Evolutionary conservation across 2,888 invertebrate genomes (phyloP).

Genomic region (Operophtera brumata): DNA sequence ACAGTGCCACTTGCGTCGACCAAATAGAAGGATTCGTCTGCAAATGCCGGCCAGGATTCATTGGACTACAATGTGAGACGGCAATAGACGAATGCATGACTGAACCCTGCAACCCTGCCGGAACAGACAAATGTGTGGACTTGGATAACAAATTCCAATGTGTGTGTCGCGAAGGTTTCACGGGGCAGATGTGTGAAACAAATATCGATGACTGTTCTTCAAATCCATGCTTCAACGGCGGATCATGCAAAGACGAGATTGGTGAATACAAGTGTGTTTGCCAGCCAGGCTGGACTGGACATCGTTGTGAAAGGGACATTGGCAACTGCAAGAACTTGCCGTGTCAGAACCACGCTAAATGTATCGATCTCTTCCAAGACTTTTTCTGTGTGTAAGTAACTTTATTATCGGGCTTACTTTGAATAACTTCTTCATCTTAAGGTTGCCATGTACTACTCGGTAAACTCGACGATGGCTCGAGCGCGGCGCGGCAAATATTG

Average conservation of each 20-base stretch:
- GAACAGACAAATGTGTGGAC: slow-evolving; percentile 94
- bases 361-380: slow-evolving; percentile 95
- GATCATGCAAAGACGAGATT: slow-evolving; percentile 91
- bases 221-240: slow-evolving; percentile 93
- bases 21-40: slow-evolving; percentile 94
- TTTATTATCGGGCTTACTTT: neutral
- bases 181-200: slow-evolving; percentile 90
- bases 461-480: too few species aligned
- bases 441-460: too few species aligned
- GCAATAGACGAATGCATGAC: slow-evolving; percentile 95
- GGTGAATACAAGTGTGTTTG: slow-evolving; percentile 92
- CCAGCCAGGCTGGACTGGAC: slow-evolving; percentile 92
- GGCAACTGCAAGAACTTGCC: slow-evolving; percentile 92
- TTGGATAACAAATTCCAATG: slow-evolving; percentile 93
- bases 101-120: slow-evolving; percentile 94
- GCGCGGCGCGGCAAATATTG: too few species aligned
- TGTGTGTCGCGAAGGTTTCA: slow-evolving; percentile 93
- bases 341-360: slow-evolving; percentile 95
- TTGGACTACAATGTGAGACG: slow-evolving; percentile 96
- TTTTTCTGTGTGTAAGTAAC: slow-evolving; percentile 92
- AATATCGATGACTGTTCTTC: slow-evolving; percentile 94
- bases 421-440: too few species aligned
- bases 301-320: slow-evolving; percentile 91
- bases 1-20: slow-evolving; percentile 93
- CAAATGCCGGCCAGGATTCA: slow-evolving; percentile 95